A percentile compares a stretch with the other conserved stretches of the same genome.
phyloP scores from a whole-genome alignment of 2,797 vertebrate genomes.

The Melanotaenia nigrans region DNA sequence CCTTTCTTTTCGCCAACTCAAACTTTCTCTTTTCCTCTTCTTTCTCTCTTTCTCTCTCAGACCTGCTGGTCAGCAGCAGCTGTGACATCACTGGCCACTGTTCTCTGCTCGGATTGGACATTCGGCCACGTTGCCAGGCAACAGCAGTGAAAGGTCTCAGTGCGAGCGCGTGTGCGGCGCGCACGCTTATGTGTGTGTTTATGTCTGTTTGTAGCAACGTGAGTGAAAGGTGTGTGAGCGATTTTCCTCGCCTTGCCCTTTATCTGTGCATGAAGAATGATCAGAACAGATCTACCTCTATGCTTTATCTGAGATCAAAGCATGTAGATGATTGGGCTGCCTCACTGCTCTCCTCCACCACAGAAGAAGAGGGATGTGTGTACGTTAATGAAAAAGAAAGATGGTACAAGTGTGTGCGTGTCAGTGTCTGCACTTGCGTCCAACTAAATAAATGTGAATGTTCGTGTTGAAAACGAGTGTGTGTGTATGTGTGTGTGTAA shows the following conservation, averaged over 20 bases:
- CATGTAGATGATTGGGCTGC: constrained; percentile 74
- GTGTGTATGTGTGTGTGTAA: constrained; percentile 68
- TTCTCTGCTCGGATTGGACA: constrained; percentile 84
- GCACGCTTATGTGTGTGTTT: constrained; percentile 65
- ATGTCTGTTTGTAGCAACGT: constrained; percentile 79
- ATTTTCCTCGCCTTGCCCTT: constrained; percentile 79
- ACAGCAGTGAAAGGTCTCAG: constrained; percentile 87
- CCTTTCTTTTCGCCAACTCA: constrained; percentile 58
- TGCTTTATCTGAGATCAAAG: constrained; percentile 75
- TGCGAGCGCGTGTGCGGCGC: constrained; percentile 55
- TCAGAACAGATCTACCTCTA: constrained; percentile 71
- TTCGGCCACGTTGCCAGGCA: constrained; percentile 86
- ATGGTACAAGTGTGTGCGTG: constrained; percentile 60
- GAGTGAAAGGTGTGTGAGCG: constrained; percentile 78
- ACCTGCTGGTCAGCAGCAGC: constrained; percentile 84
- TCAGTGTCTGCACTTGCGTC: constrained; percentile 66
- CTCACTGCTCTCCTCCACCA: constrained; percentile 49
- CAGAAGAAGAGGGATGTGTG: constrained; percentile 67
- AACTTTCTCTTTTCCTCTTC: constrained; percentile 72
- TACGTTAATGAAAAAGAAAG: constrained; percentile 73
- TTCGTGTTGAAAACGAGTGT: constrained; percentile 58
- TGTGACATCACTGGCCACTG: constrained; percentile 87
- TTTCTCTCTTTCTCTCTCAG: constrained; percentile 58
- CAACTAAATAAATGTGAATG: constrained; percentile 74
- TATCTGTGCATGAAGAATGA: constrained; percentile 81